phyloP scores from a whole-genome alignment of 2,113 vertebrate genomes.

The Microtus montanus region DNA sequence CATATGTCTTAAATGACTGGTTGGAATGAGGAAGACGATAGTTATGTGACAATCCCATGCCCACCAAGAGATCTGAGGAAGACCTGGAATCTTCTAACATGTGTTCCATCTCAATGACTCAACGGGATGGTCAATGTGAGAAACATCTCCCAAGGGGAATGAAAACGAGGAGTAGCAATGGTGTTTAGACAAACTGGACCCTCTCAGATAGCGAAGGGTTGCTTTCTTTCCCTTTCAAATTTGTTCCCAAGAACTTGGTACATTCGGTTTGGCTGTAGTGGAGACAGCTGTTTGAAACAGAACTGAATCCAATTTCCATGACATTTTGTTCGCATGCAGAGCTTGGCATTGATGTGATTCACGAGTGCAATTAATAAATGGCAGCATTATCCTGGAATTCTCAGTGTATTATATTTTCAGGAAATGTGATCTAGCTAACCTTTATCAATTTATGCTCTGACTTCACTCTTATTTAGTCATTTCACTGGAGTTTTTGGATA shows the following conservation, averaged over 20 bases:
- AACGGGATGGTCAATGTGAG: neutral
- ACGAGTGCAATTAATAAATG: slow-evolving; percentile 79
- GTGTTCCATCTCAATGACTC: neutral
- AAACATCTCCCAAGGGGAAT: neutral
- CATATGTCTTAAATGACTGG: neutral
- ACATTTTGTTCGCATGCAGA: slow-evolving; percentile 75
- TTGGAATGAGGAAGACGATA: neutral
- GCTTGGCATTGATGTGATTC: slow-evolving; percentile 74
- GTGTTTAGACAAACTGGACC: neutral
- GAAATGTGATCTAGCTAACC: slow-evolving; percentile 66
- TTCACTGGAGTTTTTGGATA: slow-evolving; percentile 53
- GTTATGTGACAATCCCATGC: neutral
- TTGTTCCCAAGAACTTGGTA: slow-evolving; percentile 62
- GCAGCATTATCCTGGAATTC: slow-evolving; percentile 68
- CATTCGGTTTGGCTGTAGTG: slow-evolving; percentile 65
- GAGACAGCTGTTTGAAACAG: slow-evolving; percentile 79
- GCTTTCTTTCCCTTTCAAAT: slow-evolving; percentile 53
- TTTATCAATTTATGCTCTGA: slow-evolving; percentile 58
- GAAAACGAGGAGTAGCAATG: neutral
- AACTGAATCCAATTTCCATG: slow-evolving; percentile 76
- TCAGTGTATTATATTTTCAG: slow-evolving; percentile 72
- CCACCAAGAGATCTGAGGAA: neutral
- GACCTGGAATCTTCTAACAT: neutral
- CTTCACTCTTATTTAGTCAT: slow-evolving; percentile 64
- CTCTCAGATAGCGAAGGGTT: slow-evolving; percentile 35